Conservation (phyloP, 2,888 invertebrate species). For the Sesia bembeciformis region DNA sequence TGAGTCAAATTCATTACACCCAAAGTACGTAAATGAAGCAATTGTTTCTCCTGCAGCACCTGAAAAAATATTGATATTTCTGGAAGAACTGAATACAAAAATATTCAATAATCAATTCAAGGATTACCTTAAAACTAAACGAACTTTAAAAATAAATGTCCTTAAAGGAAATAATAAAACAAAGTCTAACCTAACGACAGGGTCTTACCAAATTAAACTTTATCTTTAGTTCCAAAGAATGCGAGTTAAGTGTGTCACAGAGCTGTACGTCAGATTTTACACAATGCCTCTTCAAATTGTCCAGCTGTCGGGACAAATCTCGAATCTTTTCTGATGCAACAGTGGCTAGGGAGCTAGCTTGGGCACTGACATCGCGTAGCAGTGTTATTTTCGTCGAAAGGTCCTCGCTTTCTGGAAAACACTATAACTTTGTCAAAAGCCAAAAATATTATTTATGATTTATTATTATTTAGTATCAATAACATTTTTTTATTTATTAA, state of each 20-base stretch:
- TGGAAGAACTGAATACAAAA: too few relatives aligned
- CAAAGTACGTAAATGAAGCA: conserved; percentile 57
- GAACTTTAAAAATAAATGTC: too few relatives aligned
- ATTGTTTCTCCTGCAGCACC: conserved; percentile 69
- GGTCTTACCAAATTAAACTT: conserved; percentile 74
- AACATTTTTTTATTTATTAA: too few relatives aligned
- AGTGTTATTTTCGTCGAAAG: conserved; percentile 72
- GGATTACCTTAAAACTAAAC: too few relatives aligned
- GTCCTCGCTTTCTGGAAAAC: conserved; percentile 70
- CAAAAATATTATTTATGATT: too few relatives aligned
- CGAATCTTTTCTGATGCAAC: conserved; percentile 74
- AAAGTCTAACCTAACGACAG: too few relatives aligned
- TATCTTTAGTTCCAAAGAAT: conserved; percentile 79
- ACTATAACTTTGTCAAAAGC: too few relatives aligned
- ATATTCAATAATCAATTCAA: too few relatives aligned
- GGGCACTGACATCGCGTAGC: conserved; percentile 70
- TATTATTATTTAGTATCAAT: too few relatives aligned
- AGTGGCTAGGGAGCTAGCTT: conserved; percentile 68
- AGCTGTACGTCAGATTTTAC: conserved; percentile 79
- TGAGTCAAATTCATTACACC: conserved; percentile 73
- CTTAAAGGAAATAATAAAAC: too few relatives aligned
- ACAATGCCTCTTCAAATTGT: conserved; percentile 78
- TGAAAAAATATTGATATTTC: conserved; percentile 19
- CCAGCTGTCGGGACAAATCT: conserved; percentile 75
- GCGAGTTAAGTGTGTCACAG: conserved; percentile 83